A percentile compares a stretch with the other conserved stretches of the same genome.
These are phyloP conservation scores for Boloria selene DNA, from an alignment of 2,888 invertebrate genomes.

Conservation along the genomic window DNA sequence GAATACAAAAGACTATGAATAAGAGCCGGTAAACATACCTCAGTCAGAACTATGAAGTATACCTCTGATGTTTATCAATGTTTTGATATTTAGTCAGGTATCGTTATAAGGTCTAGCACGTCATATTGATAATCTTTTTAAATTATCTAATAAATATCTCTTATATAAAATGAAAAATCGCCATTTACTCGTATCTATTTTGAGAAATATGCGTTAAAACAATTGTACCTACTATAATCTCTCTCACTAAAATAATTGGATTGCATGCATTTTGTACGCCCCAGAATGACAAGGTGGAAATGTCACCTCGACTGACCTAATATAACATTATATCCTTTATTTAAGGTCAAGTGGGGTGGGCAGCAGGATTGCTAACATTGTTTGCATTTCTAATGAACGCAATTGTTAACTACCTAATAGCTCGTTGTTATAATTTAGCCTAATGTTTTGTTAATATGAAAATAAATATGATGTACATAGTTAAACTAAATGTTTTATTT, in stretches of 20 bases:
- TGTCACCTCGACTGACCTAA: conserved; percentile 26
- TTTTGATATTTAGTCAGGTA: not conserved
- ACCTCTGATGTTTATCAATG: conserved; percentile 13
- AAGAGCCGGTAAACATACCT: conserved; percentile 8
- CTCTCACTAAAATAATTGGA: conserved; percentile 7
- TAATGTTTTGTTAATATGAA: too few species aligned
- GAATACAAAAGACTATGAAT: conserved; percentile 52
- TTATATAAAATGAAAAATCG: not conserved
- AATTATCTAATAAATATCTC: not conserved
- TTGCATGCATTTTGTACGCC: conserved; percentile 3
- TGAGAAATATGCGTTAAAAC: not conserved
- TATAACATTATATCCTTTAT: conserved; percentile 24
- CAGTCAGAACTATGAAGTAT: not conserved
- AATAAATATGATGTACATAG: too few species aligned
- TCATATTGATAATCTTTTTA: not conserved
- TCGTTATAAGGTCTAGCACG: not conserved
- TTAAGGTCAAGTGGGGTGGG: conserved; percentile 24
- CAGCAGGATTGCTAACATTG: conserved; percentile 32
- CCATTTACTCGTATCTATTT: not conserved
- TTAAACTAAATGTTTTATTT: not conserved
- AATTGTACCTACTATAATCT: not conserved
- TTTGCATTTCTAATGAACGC: conserved; percentile 12
- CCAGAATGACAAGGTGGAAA: conserved; percentile 18
- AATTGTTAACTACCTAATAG: not conserved
- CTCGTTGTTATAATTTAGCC: not conserved